phyloP scores from a whole-genome alignment of 2,113 vertebrate species.

The Malurus alboscapulatus region DNA sequence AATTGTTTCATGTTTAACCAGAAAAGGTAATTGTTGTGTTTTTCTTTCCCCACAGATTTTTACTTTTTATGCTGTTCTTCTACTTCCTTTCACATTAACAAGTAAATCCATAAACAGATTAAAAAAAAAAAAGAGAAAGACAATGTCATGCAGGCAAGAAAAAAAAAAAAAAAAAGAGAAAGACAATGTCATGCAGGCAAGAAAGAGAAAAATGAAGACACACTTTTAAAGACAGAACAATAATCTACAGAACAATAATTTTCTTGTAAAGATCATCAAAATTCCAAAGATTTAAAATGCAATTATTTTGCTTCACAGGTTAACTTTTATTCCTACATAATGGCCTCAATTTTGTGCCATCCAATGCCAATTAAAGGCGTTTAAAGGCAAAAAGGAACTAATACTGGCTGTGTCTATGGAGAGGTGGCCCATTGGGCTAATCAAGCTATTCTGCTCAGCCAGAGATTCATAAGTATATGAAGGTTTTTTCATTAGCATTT shows the following conservation, averaged over 20 bases:
- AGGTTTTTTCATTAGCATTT: not conserved
- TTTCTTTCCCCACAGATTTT: not conserved
- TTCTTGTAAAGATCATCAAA: not conserved
- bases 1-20: not conserved
- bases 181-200: not conserved
- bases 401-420: not conserved
- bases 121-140: not conserved
- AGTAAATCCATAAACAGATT: not conserved
- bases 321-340: not conserved
- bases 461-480: not conserved
- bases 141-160: not conserved
- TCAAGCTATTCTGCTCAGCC: not conserved
- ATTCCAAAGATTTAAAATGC: not conserved
- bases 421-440: not conserved
- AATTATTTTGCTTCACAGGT: not conserved
- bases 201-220: fast-evolving
- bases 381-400: not conserved
- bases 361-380: not conserved
- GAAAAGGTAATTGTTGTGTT: not conserved
- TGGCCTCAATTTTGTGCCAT: not conserved
- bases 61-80: not conserved
- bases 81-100: not conserved
- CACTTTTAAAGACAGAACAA: not conserved
- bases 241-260: not conserved
- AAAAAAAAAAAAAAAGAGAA: not conserved